Base-by-base conservation (phyloP, 2,113 vertebrate species). In the Mystacornis crossleyi region DNA sequence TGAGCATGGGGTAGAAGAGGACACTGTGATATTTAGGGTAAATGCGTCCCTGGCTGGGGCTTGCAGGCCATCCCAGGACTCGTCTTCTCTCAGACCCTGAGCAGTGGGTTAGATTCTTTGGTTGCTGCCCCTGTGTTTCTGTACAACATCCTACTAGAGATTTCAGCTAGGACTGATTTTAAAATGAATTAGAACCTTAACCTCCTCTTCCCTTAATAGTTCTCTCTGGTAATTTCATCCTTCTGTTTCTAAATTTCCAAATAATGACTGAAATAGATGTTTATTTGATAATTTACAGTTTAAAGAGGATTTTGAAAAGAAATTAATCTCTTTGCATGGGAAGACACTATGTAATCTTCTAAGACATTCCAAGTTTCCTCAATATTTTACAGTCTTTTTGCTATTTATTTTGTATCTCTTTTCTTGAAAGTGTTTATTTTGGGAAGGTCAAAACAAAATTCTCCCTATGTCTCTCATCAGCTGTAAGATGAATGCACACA, bases 401-500 rank as follows among this genome's bases (percentile, higher is more conserved):
- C 67, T 97, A 95, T 97, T 97, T 96, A 90, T 82, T 95, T 97
- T 96, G 95, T 95, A 96, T 95, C 86, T 91, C 90, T 96, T 96
- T 95, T 93, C 90, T 87, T 89, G 29, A 80, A 94, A 95, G 78
- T 93, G 86, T 97, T 97, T 96, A 74, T 95, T 93, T 96, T 95
- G 94, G 93, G 95, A 75, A 90, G 93, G 87, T 95, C 94, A 94
- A 97, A 97, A 95, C 94, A 93, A 95, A 95, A 95, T 93, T 94
- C 89, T 94, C 94, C 65, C 80, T 82, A 10, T 86, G 91, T 90
- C 81, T 95, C 96, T 96, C 94, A 94, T 92, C 95, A 97, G 36
- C 75, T 91, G 55, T 84, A 93, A 96, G 92, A 97, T 42, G 84
- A 95, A 95, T 95, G 81, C 91, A 85, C 89, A 75, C 18, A 83